phyloP scores from a whole-genome alignment of 2,888 invertebrate genomes.

The Balanococcus diminutus region DNA sequence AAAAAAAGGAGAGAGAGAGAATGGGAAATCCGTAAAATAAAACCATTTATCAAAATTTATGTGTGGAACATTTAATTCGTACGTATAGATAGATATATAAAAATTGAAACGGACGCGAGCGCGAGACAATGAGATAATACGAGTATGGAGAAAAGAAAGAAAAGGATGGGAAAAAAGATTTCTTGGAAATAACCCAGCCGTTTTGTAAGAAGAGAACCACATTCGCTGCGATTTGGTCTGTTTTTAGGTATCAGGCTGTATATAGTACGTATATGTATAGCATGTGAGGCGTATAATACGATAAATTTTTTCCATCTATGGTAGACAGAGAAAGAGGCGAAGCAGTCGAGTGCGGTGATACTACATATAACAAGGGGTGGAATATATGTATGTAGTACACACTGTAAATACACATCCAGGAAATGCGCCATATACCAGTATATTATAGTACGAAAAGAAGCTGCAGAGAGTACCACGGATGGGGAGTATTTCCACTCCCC shows the following conservation, averaged over 20 bases:
- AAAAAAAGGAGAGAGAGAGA: background rate
- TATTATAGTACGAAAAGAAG: background rate
- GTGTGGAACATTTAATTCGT: conserved; percentile 18
- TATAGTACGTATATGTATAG: background rate
- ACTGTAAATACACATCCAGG: conserved; percentile 36
- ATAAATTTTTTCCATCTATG: background rate
- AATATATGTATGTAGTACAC: background rate
- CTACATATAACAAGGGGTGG: background rate
- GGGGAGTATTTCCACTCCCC: background rate
- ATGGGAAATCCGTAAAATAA: background rate
- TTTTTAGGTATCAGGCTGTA: background rate
- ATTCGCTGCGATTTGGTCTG: background rate
- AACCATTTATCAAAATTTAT: conserved; percentile 27
- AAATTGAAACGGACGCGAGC: background rate
- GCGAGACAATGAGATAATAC: background rate
- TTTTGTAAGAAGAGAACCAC: background rate
- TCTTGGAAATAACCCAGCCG: conserved; percentile 13
- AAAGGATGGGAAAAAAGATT: background rate
- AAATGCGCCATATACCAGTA: background rate
- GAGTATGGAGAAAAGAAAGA: background rate
- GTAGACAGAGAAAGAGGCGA: background rate
- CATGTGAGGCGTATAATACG: background rate
- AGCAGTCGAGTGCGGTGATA: background rate
- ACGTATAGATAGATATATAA: conserved; percentile 10
- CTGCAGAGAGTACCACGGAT: too few species aligned